Evolutionary conservation across 2,113 vertebrate genomes (phyloP), one percentile per base, ranked within the genome.

Genomic region (Ophthalmolycus amberensis): DNA sequence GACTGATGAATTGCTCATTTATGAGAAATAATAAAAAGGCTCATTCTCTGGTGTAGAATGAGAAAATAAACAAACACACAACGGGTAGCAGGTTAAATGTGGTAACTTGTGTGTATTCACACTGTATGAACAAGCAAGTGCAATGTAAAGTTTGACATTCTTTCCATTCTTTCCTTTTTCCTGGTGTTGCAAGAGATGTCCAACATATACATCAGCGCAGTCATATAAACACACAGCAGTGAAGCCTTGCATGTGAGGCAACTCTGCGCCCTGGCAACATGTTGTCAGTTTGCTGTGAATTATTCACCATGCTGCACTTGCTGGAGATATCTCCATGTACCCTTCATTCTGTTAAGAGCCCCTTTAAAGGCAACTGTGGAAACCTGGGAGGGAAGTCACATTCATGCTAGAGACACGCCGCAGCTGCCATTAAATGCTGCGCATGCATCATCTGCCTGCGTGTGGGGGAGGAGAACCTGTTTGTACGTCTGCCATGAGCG

Each of bases 201-300:
- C 37, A 50, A 78, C 76, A 79, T 67, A 73, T n/a, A 75, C 42
- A 82, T 68, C 71, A 64, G 46, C 5, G 20, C 29, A 34, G 18
- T 40, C 64, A 71, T 84, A 83, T 79, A 77, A 82, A 89, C 74
- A 89, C 50, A 84, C 60, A 70, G 6, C 70, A 60, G 75, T 9
- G 29, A 38, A 50, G 38, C 66, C 58, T 83, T 27, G 80, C 84
- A 84, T 83, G 86, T 71, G 75, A 88, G 58, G 38, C 59, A 62
- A 54, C 60, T 69, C 79, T 76, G 22, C 67, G 71, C 85, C 77
- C 76, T 44, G 71, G 65, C 69, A 85, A 88, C 76, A 88, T 67
- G 64, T 69, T 73, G 81, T 62, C 87, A 34, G 56, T 90, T 90
- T 83, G 68, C 85, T 85, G 46, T 93, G 80, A 91, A 93, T 92